Evolutionary conservation across 37 sponge, comb jelly and placozoan species (phyloP), one percentile per base, ranked within the genome.

Genomic region (Spongilla lacustris): DNA sequence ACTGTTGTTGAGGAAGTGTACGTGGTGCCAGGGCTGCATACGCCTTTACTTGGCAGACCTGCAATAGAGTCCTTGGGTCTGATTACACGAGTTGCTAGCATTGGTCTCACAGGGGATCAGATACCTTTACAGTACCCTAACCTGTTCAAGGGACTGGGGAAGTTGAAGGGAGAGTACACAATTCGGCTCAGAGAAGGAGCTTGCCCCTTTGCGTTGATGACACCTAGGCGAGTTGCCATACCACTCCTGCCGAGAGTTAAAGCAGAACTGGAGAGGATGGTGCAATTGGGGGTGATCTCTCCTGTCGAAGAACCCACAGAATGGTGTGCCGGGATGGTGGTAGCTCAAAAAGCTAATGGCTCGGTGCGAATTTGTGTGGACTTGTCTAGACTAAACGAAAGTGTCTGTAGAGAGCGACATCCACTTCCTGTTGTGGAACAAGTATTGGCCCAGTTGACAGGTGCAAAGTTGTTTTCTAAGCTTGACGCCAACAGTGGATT

Each of bases 271-370:
- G 32, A 92, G 48, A 8, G 83, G 6, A 82, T 82, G 83, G 83
- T 77, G 69, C 26, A 38, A n/a, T 69, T 78, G 58, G 83, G 83
- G 28, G 88, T 91, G 46, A 87, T 83, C 33, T 25, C 78, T 0
- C 50, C 31, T 13, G 58, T 88, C 30, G 73, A 83, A 0, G 80
- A 78, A 24, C 84, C 84, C 2, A 89, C 84, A 31, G 85, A 89
- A 0, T 83, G 89, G 84, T 84, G 89, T 73, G 79, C 84, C 2
- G 84, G 80, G 6, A 89, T 89, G 84, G 89, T 89, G 68, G 85
- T 89, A 24, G 84, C 79, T 1, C 89, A 79, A 6, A 83, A 83
- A 41, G 36, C 68, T 25, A 50, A 78, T 34, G 80, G 89, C 6
- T 50, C 72, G 17, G 89, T 89, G 6, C 13, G 89, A 21, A 78